phyloP scores from a whole-genome alignment of 2,888 invertebrate species.

The Standfussiana lucernea region DNA sequence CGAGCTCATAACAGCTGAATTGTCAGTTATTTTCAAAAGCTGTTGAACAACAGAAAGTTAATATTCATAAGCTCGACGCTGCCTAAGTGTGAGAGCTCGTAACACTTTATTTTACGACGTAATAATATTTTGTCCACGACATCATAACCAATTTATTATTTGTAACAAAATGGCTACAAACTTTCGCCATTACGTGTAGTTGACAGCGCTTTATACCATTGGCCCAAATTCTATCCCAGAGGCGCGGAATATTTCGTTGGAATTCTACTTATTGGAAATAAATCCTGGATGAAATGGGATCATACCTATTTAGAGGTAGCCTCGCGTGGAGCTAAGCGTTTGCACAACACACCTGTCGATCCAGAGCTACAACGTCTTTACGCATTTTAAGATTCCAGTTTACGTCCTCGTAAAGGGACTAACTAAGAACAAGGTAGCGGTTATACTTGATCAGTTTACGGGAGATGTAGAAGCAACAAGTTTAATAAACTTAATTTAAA shows the following conservation, averaged over 20 bases:
- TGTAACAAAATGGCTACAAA: constrained; percentile 74
- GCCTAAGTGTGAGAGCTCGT: constrained; percentile 69
- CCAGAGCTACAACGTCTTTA: constrained; percentile 9
- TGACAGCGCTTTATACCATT: constrained; percentile 73
- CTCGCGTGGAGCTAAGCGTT: constrained; percentile 55
- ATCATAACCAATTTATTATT: constrained; percentile 76
- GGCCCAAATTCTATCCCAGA: constrained; percentile 77
- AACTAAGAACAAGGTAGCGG: constrained; percentile 32
- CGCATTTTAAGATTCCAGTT: constrained; percentile 42
- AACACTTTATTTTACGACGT: constrained; percentile 74
- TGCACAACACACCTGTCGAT: constrained; percentile 41
- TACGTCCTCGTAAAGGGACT: constrained; percentile 36
- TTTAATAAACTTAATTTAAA: constrained; percentile 69
- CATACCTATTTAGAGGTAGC: constrained; percentile 77
- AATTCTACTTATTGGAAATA: constrained; percentile 85
- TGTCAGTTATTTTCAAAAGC: constrained; percentile 67
- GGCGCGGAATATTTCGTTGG: constrained; percentile 79
- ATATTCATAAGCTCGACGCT: constrained; percentile 70
- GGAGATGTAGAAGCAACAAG: constrained; percentile 65
- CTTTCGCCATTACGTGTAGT: constrained; percentile 71
- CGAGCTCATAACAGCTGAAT: constrained; percentile 42
- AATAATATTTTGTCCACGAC: constrained; percentile 73
- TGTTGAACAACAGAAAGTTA: constrained; percentile 67
- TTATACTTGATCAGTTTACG: constrained; percentile 51
- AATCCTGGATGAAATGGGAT: constrained; percentile 85